Conservation (phyloP, 1,140 invertebrate species). For the Trichonephila clavata region DNA sequence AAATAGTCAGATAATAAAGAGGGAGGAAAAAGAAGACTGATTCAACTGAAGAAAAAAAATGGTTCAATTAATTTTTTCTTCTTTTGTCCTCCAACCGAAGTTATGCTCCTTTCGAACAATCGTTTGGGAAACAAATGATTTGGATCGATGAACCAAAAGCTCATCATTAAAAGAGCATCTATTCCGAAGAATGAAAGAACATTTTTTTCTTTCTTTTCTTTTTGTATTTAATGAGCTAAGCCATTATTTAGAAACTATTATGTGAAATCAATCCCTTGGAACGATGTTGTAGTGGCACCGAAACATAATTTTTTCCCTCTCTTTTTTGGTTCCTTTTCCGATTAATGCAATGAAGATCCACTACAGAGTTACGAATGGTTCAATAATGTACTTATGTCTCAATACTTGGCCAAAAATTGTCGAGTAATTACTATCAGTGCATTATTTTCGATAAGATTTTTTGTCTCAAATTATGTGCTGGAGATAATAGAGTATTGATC, state of each 20-base stretch:
- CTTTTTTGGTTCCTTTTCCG: background rate
- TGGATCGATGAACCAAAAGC: conserved; percentile 26
- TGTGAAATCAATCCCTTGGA: conserved; percentile 42
- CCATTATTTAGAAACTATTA: conserved; percentile 62
- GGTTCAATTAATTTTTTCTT: background rate
- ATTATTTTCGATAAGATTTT: background rate
- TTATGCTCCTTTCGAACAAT: conserved; percentile 36
- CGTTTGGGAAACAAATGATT: conserved; percentile 6
- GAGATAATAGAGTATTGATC: background rate
- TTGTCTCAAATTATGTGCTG: background rate
- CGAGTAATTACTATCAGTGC: background rate
- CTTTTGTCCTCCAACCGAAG: background rate
- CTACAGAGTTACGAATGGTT: background rate
- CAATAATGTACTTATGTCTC: background rate
- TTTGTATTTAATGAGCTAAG: conserved; percentile 34
- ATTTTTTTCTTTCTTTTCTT: background rate
- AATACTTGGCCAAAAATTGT: background rate
- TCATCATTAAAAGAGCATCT: conserved; percentile 67
- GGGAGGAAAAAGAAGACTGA: background rate
- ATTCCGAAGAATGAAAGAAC: background rate
- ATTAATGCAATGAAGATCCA: background rate
- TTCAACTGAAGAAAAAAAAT: background rate
- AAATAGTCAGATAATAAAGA: background rate
- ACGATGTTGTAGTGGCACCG: background rate
- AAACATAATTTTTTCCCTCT: background rate